Percentiles rank a stretch among this genome's conserved stretches.
phyloP scores from a whole-genome alignment of 2,113 vertebrate species.

The Macroglossus sobrinus region DNA sequence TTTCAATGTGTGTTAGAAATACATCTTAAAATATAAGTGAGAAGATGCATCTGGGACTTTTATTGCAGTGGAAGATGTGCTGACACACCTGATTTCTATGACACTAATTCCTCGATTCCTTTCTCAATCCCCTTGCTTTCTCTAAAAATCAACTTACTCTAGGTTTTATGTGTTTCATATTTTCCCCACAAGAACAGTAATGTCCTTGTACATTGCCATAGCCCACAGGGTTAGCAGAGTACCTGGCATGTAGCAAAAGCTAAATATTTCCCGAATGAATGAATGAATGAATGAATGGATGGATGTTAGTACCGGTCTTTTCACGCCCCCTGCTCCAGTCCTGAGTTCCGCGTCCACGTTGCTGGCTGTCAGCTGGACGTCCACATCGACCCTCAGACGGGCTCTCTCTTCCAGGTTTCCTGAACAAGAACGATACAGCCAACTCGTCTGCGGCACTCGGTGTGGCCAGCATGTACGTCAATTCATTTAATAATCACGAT shows the following conservation, averaged over 20 bases:
- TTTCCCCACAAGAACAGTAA: neutral
- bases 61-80: neutral
- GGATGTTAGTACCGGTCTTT: too few relatives aligned
- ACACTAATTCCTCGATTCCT: neutral
- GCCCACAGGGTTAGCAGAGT: neutral
- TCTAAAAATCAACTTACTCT: neutral
- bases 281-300: neutral
- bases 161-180: neutral
- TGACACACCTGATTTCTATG: neutral
- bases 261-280: neutral
- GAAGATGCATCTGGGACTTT: neutral
- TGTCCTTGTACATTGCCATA: neutral
- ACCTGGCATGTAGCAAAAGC: neutral
- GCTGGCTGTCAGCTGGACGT: neutral
- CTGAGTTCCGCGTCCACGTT: neutral
- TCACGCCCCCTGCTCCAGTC: neutral
- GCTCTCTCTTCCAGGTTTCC: neutral
- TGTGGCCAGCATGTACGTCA: neutral
- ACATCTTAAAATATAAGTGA: neutral
- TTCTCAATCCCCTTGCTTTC: neutral
- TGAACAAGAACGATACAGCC: neutral
- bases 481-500: neutral
- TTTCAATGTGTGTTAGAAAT: neutral
- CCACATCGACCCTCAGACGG: neutral
- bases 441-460: neutral